Evolutionary conservation across 2,797 vertebrate species (phyloP).

Genomic region (Euthynnus affinis): DNA sequence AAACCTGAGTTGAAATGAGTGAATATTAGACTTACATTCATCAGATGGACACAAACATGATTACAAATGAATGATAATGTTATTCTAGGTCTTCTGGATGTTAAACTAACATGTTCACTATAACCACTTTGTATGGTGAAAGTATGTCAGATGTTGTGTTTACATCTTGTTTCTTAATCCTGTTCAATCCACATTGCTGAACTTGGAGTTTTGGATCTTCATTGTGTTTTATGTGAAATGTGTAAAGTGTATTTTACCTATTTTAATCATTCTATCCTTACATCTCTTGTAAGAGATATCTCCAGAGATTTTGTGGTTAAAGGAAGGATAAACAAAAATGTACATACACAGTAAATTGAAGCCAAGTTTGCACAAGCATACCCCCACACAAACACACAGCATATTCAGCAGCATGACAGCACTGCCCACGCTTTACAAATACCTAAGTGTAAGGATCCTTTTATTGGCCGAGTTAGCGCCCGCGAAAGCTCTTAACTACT

Average conservation of each 20-base stretch:
- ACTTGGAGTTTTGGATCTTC: neutral
- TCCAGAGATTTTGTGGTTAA: conserved; percentile 20
- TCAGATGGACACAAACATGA: no score
- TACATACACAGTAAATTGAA: neutral
- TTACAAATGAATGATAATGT: no score
- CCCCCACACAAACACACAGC: conserved; percentile 1
- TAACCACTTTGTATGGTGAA: no score
- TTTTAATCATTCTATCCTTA: conserved; percentile 7
- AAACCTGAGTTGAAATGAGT: no score
- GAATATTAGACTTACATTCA: no score
- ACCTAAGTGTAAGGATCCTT: conserved; percentile 65
- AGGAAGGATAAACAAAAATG: conserved; percentile 33
- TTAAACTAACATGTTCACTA: no score
- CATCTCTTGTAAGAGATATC: neutral
- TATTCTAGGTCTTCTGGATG: no score
- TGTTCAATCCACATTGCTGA: no score
- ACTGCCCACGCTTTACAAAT: conserved; percentile 59
- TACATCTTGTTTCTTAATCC: no score
- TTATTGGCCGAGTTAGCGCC: conserved; percentile 77
- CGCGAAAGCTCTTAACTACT: conserved; percentile 76
- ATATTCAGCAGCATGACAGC: conserved; percentile 28
- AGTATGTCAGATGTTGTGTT: no score
- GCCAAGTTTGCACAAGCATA: neutral
- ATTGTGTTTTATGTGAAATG: conserved; percentile 11
- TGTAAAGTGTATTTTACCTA: neutral